Conservation (phyloP, 2,888 invertebrate genomes). For the Gortyna flavago region DNA sequence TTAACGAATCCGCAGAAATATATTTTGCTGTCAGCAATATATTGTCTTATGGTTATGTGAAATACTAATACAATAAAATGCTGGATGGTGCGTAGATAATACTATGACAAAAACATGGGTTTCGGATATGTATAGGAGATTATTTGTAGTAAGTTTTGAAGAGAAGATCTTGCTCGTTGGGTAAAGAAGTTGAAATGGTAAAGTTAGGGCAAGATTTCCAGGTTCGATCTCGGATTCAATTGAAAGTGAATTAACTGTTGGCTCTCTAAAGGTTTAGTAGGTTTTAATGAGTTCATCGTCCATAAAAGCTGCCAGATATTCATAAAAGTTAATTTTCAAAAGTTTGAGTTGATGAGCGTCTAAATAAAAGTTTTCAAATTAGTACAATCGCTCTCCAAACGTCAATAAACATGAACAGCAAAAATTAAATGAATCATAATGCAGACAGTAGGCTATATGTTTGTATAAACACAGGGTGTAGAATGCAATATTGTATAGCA, state of each 20-base stretch:
- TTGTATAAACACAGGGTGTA: constrained; percentile 65
- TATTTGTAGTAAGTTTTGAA: constrained; percentile 2
- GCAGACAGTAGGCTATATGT: constrained; percentile 50
- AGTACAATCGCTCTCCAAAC: constrained; percentile 23
- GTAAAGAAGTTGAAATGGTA: not conserved
- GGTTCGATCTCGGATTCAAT: constrained; percentile 2
- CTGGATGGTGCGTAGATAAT: constrained; percentile 29
- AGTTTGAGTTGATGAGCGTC: constrained; percentile 25
- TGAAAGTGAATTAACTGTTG: not conserved
- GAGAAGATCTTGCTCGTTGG: not conserved
- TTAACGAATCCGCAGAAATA: constrained; percentile 53
- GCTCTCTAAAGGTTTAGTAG: not conserved
- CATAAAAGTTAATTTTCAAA: constrained; percentile 34
- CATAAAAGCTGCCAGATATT: constrained; percentile 8
- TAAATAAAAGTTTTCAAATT: constrained; percentile 38
- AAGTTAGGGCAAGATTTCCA: not conserved
- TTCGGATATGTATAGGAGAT: not conserved
- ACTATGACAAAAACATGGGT: constrained; percentile 7
- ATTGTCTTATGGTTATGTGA: constrained; percentile 42
- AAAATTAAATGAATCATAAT: constrained; percentile 44
- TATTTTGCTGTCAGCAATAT: constrained; percentile 49
- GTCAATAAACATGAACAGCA: constrained; percentile 16
- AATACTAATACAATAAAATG: constrained; percentile 38
- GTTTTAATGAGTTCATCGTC: not conserved
- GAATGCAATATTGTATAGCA: constrained; percentile 73